Base-by-base conservation (phyloP, 2,113 vertebrate genomes). In the Etia nguti region DNA sequence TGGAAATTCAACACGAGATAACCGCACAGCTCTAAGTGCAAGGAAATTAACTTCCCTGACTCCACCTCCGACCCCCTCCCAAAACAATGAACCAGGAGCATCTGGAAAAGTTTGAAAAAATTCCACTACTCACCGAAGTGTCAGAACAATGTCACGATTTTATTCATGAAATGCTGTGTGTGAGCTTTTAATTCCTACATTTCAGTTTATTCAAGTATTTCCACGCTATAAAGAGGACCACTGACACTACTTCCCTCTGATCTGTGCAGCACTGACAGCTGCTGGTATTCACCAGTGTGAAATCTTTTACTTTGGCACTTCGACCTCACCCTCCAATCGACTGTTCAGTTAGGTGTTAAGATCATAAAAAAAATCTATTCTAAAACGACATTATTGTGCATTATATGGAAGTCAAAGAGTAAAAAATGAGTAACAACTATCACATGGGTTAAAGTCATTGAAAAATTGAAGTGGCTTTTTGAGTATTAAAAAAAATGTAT, bases 11-110 rank as follows among this genome's bases (percentile, higher is more conserved):
- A 92, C 87, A 90, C 57, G 20, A 89, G 89, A 96, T 95, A 94
- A 93, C 87, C 52, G 18, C 57, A 83, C 84, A 57, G 89, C 85
- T 85, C 48, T 91, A 62, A 92, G 91, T 90, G 84, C 8, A 41
- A 96, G 96, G 95, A 96, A 96, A 95, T 93, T 85, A 89, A 89
- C 81, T 89, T 41, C 57, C n/a, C 26, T 81, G 85, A 86, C 91
- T 92, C 92, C 89, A 89, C 95, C 94, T 77, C 89, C 73, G 68
- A 92, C 83, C 89, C 88, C 82, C 11, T 86, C 79, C 85, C 79
- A 88, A 92, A 95, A 96, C 94, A 96, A 96, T 96, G 91, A 94
- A 79, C 12, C 56, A 54, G 89, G 81, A 92, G 83, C 88, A 46
- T 73, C 84, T 86, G 84, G 80, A 89, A 88, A 90, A 57, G 46